Base-by-base conservation (phyloP, 2,113 vertebrate species). In the Siphamia tubifer region DNA sequence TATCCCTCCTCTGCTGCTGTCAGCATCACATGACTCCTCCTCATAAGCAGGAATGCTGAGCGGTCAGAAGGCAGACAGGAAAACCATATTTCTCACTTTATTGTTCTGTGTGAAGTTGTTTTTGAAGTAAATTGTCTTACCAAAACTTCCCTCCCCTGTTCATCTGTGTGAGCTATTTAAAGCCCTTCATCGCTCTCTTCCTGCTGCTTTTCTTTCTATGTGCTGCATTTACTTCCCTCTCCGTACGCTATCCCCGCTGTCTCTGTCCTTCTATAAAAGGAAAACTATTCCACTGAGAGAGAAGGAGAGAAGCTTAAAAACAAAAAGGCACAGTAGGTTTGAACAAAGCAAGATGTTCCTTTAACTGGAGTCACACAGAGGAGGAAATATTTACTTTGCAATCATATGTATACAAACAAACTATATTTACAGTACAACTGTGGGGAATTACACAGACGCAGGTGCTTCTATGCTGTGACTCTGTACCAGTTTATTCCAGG, bases 201-300 rank as follows among this genome's bases (percentile, higher is more conserved):
- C 35, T 40, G 5, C 24, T 62, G 47, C 17, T 38, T 74, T 54
- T 71, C 28, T 65, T n/a, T 34, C 19, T 16, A 10, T 47, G 8
- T 21, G 12, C 16, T 20, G 32, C 1, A 3, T 17, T 30, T 16
- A 16, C 42, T 23, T 27, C 55, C 21, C 24, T 27, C 35, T 35
- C 62, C 11, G 11, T 62, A 42, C 19, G 30, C 34, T 15, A 49
- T 52, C 60, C 39, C 32, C 13, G 4, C 64, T 32, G 57, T 65
- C 67, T 48, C 45, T 67, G 48, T 74, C 79, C 69, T 61, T 70
- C 90, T 89, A 90, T 89, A 88, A 85, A 91, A 90, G 90, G 86
- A 88, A 87, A 90, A 75, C 36, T 87, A 87, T 88, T 74, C 76
- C 56, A 74, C 42, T 43, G 5, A 51, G 32, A 71, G 39, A 34